Evolutionary conservation across 2,113 vertebrate genomes (phyloP).

Genomic region (Pycnonotus jocosus): DNA sequence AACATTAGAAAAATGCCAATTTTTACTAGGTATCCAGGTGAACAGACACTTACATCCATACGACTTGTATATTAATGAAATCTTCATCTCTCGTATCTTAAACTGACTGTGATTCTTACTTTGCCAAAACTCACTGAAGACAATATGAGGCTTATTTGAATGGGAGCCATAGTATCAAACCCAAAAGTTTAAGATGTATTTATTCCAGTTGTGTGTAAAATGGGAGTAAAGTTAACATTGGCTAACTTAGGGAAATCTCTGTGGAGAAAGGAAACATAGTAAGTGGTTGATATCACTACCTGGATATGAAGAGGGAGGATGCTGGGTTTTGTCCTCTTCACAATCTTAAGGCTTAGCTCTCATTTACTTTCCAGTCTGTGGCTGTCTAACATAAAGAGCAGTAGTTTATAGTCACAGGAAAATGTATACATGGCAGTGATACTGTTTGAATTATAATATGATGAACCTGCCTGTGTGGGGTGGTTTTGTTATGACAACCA

Average conservation of each 20-base stretch:
- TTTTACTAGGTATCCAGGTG: background rate
- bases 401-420: slow-evolving; percentile 6
- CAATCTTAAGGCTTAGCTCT: background rate
- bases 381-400: background rate
- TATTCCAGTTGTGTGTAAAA: background rate
- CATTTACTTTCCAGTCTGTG: background rate
- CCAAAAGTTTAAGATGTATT: background rate
- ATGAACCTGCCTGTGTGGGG: background rate
- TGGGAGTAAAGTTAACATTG: background rate
- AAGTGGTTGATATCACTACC: background rate
- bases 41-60: background rate
- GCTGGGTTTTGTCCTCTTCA: background rate
- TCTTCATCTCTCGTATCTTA: background rate
- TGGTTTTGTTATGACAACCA: slow-evolving; percentile 54
- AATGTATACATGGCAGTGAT: background rate
- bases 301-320: background rate
- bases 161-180: background rate
- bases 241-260: background rate
- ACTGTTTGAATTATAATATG: background rate
- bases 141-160: background rate
- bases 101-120: background rate
- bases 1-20: background rate
- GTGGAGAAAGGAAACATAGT: background rate
- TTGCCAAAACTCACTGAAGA: background rate
- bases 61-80: background rate